Evolutionary conservation across 2,113 vertebrate species (phyloP), one percentile per base, ranked within the genome.

Genomic region (Lophura nycthemera): DNA sequence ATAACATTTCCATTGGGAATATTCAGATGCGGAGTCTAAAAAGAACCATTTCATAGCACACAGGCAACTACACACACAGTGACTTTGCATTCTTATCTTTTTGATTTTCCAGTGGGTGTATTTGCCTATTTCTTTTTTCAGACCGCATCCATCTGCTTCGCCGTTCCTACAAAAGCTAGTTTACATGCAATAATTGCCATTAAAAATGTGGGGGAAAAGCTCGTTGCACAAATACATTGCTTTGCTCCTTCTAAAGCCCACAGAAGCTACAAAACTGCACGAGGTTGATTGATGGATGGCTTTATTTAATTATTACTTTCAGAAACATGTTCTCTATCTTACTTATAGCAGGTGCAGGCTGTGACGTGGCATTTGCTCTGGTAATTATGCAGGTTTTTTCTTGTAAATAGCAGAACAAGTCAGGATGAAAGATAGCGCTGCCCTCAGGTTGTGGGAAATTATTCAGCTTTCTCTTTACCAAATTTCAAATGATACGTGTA

Each of bases 311-410:
- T 91, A 83, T 91, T 87, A 95, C 47, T 91, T 94, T 83, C 88
- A 86, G 83, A 93, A 86, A 54, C 36, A 9, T 17, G 43, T 81
- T 92, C 79, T 83, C 85, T 96, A 38, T 94, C 91, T 95, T 79
- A 79, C 94, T 74, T 54, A 80, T 60, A 88, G 95, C 96, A 96
- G 95, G 92, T 95, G 94, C 92, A 80, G 94, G 48, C 84, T 89
- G 84, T 95, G 96, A 96, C 91, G 83, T 97, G 95, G 94, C 94
- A 95, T 96, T 97, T 95, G 96, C 94, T 95, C 91, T 95, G 93
- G 85, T 95, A 96, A 97, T 97, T 96, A 95, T 72, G 85, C 88
- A 65, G 70, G 52, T 54, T 57, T 65, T 65, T 95, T 95, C 92
- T 97, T 92, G 95, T 92, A 95, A 97, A 95, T 94, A 97, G 91